Conservation (phyloP, 2,113 vertebrate species). For the Muntiacus reevesi region DNA sequence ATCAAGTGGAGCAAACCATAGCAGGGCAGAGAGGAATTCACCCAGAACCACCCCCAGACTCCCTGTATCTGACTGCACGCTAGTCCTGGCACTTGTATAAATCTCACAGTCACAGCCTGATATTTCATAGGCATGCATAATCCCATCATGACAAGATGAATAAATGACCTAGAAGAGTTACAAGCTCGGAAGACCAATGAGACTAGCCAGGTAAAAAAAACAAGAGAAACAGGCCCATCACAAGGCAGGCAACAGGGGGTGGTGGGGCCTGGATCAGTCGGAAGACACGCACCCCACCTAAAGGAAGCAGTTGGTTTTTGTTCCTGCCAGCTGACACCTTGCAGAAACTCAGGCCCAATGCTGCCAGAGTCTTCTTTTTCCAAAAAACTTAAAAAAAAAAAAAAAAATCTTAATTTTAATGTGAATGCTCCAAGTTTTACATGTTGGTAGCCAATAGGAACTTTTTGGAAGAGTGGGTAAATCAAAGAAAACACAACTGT, state of each 20-base stretch:
- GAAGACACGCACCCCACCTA: not conserved
- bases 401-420: not conserved
- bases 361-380: not conserved
- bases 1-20: not conserved
- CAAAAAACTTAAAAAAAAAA: not conserved
- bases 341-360: not conserved
- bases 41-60: not conserved
- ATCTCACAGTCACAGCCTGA: not conserved
- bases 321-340: not conserved
- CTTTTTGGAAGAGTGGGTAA: not conserved
- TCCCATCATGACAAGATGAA: not conserved
- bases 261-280: not conserved
- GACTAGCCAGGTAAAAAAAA: not conserved
- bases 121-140: not conserved
- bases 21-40: not conserved
- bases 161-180: not conserved
- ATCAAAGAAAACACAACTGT: constrained; percentile 39
- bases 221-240: not conserved
- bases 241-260: not conserved
- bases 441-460: not conserved
- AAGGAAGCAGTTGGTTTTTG: not conserved
- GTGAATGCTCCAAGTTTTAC: constrained; percentile 22
- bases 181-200: not conserved
- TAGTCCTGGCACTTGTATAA: not conserved
- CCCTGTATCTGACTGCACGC: not conserved